phyloP scores from a whole-genome alignment of 2,888 invertebrate genomes.

The Drosophila maculinotata region DNA sequence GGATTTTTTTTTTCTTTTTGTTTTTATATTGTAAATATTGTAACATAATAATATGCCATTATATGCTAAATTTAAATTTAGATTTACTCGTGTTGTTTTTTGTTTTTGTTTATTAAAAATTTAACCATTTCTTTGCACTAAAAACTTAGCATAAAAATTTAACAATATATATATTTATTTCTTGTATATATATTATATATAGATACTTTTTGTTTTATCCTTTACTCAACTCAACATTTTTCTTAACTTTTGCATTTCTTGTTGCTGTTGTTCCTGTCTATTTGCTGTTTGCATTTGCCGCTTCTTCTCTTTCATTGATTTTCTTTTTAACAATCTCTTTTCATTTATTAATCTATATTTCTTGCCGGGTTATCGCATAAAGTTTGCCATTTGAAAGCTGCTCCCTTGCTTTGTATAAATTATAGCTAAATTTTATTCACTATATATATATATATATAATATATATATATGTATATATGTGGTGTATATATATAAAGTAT shows the following conservation, averaged over 20 bases:
- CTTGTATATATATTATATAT: slow-evolving; percentile 63
- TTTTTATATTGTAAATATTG: slow-evolving; percentile 67
- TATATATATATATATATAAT: slow-evolving; percentile 44
- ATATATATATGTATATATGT: too few species aligned
- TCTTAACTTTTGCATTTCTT: slow-evolving; percentile 11
- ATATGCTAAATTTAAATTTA: slow-evolving; percentile 73
- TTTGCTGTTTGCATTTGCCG: slow-evolving; percentile 25
- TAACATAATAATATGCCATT: slow-evolving; percentile 73
- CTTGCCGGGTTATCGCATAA: slow-evolving; percentile 42
- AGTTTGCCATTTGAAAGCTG: slow-evolving; percentile 64
- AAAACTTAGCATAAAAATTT: slow-evolving; percentile 80
- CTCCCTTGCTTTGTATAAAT: slow-evolving; percentile 75
- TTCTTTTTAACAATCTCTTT: slow-evolving; percentile 30
- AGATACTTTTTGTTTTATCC: slow-evolving; percentile 50
- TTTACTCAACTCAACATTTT: slow-evolving; percentile 43
- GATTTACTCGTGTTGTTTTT: slow-evolving; percentile 51
- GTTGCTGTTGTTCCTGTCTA: slow-evolving; percentile 31
- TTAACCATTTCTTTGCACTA: slow-evolving; percentile 76
- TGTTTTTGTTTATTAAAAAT: slow-evolving; percentile 64
- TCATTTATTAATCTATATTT: background rate
- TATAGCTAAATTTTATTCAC: slow-evolving; percentile 64
- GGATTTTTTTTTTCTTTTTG: slow-evolving; percentile 37
- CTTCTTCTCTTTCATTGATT: slow-evolving; percentile 31
- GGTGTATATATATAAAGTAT: slow-evolving; percentile 62
- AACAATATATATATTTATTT: slow-evolving; percentile 70